Evolutionary conservation across 2,113 vertebrate species (phyloP).

Genomic region (Peromyscus californicus): DNA sequence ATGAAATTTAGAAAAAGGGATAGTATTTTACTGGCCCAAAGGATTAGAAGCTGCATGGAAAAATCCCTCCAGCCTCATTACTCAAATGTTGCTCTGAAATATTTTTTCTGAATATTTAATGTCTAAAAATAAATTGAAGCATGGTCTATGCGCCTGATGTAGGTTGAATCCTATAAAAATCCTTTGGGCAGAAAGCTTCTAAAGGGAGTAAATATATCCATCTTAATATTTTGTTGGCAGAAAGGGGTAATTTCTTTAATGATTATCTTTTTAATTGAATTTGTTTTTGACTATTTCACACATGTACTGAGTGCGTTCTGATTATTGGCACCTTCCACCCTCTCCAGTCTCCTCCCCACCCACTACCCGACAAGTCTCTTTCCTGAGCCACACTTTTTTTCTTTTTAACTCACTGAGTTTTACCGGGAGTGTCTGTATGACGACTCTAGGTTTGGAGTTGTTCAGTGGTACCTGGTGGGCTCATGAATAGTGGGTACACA

Average conservation of each 20-base stretch:
- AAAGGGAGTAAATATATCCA: not conserved
- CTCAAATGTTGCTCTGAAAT: constrained; percentile 41
- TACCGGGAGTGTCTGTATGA: not conserved
- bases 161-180: not conserved
- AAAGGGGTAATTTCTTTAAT: not conserved
- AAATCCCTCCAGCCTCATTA: constrained; percentile 41
- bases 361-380: not conserved
- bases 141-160: not conserved
- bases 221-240: constrained; percentile 41
- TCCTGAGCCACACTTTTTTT: not conserved
- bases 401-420: not conserved
- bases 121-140: constrained; percentile 53
- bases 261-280: not conserved
- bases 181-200: constrained; percentile 28
- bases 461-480: not conserved
- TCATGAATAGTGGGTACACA: not conserved
- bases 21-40: not conserved
- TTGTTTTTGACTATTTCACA: not conserved
- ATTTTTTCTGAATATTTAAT: constrained; percentile 38
- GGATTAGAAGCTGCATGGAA: constrained; percentile 29
- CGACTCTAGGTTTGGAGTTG: not conserved
- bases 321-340: not conserved
- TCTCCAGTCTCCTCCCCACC: not conserved
- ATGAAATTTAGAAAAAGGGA: not conserved
- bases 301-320: not conserved